Percentiles rank a stretch among this genome's conserved stretches.
phyloP scores from a whole-genome alignment of 2,113 vertebrate genomes.

The Calidris pugnax region DNA sequence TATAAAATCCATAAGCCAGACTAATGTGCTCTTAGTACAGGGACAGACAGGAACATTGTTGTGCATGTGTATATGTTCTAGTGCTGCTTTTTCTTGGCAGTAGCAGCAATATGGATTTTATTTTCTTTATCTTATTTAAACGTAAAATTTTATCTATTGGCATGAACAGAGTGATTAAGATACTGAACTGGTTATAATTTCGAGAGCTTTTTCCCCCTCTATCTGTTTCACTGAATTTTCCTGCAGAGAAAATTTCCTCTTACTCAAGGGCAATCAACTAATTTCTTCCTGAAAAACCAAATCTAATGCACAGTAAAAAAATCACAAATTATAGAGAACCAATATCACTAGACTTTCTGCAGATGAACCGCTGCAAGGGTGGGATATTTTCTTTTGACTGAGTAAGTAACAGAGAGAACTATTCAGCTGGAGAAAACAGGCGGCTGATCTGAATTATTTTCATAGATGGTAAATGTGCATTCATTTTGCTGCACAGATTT shows the following conservation, averaged over 20 bases:
- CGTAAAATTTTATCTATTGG: background rate
- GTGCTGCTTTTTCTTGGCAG: background rate
- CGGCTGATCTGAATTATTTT: background rate
- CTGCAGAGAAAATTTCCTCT: background rate
- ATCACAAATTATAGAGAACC: background rate
- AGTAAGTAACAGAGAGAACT: background rate
- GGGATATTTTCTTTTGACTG: background rate
- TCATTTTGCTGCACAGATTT: background rate
- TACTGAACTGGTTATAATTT: background rate
- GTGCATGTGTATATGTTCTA: background rate
- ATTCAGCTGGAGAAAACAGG: background rate
- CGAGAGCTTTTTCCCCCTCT: background rate
- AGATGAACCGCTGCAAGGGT: background rate
- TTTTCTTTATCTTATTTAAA: background rate
- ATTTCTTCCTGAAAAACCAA: background rate
- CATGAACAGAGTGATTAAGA: background rate
- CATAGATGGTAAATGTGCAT: background rate
- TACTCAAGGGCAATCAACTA: background rate
- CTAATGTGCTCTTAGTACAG: background rate
- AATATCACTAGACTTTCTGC: background rate
- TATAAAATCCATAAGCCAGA: background rate
- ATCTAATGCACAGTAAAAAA: background rate
- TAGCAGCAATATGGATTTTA: background rate
- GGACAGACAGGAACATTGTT: background rate
- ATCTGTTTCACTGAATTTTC: background rate